These are phyloP conservation scores for Endotricha flammealis DNA, from an alignment of 2,888 invertebrate genomes.

Conservation along the genomic window DNA sequence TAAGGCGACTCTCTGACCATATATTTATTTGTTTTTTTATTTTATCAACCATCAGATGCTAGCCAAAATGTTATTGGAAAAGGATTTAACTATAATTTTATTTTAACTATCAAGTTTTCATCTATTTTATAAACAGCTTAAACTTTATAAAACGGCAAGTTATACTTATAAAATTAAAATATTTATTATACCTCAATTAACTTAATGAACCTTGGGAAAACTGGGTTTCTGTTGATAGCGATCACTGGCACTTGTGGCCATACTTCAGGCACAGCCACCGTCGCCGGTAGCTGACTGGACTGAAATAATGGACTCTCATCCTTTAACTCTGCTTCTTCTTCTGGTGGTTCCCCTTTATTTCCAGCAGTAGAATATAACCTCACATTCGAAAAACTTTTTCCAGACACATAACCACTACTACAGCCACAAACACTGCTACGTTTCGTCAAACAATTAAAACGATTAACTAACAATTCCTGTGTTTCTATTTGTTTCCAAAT, in stretches of 20 bases:
- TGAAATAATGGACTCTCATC: constrained; percentile 66
- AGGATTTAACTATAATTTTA: too few species aligned
- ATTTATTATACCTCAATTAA: constrained; percentile 88
- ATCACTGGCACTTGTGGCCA: constrained; percentile 98
- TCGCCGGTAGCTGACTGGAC: constrained; percentile 85
- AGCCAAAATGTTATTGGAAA: too few species aligned
- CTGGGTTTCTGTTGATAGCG: constrained; percentile 95
- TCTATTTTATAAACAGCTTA: too few species aligned
- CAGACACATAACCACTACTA: constrained; percentile 27
- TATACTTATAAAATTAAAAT: not conserved
- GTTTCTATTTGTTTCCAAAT: constrained; percentile 45
- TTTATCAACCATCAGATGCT: too few species aligned
- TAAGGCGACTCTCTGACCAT: too few species aligned
- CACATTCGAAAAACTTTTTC: too few species aligned
- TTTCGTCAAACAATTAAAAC: not conserved
- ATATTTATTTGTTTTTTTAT: too few species aligned
- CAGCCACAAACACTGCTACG: constrained; percentile 39
- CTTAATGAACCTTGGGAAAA: constrained; percentile 99
- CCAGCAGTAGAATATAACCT: constrained; percentile 52
- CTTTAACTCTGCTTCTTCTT: constrained; percentile 52
- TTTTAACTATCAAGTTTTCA: too few species aligned
- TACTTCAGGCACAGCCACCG: constrained; percentile 95
- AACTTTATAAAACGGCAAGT: too few species aligned
- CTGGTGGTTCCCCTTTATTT: constrained; percentile 56
- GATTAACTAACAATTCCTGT: constrained; percentile 20